Evolutionary conservation across 2,113 vertebrate genomes (phyloP).

Genomic region (Montifringilla adamsi): DNA sequence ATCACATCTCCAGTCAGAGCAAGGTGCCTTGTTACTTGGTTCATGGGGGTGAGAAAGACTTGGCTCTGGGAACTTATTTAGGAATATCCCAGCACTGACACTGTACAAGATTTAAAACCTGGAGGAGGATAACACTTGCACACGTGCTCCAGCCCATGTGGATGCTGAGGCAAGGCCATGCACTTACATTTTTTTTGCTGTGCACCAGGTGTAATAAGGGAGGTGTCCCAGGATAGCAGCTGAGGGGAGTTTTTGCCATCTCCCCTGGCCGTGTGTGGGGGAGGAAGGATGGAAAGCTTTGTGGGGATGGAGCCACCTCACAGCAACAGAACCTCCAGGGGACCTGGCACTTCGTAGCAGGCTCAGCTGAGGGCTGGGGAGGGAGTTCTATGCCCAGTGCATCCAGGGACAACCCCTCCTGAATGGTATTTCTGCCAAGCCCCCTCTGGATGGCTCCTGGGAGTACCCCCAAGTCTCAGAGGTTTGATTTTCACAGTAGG

Average conservation of each 20-base stretch:
- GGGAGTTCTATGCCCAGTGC: not conserved
- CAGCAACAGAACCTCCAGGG: not conserved
- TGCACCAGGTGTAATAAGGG: not conserved
- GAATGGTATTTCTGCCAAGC: not conserved
- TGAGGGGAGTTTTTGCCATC: not conserved
- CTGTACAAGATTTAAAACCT: not conserved
- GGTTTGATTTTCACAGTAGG: not conserved
- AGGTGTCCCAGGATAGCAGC: not conserved
- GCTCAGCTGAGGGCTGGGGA: not conserved
- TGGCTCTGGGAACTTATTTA: not conserved
- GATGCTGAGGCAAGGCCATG: not conserved
- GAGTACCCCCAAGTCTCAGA: not conserved
- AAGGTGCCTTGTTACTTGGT: constrained; percentile 39
- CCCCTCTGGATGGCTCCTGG: not conserved
- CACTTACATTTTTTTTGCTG: not conserved
- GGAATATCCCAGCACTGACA: not conserved
- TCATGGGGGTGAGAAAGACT: not conserved
- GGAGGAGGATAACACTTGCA: not conserved
- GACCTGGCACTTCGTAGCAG: not conserved
- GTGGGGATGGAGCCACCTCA: not conserved
- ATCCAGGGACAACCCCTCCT: not conserved
- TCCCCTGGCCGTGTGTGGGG: not conserved
- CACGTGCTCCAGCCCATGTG: not conserved
- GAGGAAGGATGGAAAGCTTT: not conserved
- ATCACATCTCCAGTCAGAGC: constrained; percentile 24